phyloP scores from a whole-genome alignment of 1,140 invertebrate genomes.

The Diabrotica virgifera region DNA sequence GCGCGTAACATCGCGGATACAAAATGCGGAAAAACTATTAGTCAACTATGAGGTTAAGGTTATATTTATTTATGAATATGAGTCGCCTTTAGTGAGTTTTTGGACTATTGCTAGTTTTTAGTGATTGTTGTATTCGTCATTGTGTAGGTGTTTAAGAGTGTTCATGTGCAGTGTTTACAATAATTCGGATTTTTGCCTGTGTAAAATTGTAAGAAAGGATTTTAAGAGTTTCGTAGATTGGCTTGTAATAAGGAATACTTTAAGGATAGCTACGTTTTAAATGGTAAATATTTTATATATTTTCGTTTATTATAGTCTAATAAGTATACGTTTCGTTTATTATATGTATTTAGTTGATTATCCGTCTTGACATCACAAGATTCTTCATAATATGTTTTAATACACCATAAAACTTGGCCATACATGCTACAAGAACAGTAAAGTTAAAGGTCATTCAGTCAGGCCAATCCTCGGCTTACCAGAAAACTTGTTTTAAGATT shows the following conservation, averaged over 20 bases:
- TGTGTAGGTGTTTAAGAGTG: not conserved
- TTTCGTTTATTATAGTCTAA: too few relatives aligned
- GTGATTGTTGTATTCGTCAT: not conserved
- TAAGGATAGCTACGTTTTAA: constrained; percentile 10
- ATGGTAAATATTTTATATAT: constrained; percentile 1
- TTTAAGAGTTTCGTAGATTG: too few relatives aligned
- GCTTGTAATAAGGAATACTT: not conserved
- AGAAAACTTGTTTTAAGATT: too few relatives aligned
- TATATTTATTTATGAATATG: too few relatives aligned
- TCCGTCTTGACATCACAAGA: not conserved
- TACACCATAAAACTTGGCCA: too few relatives aligned
- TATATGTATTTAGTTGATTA: too few relatives aligned
- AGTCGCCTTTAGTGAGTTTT: not conserved
- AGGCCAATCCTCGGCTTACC: too few relatives aligned
- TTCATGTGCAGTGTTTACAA: not conserved
- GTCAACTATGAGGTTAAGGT: too few relatives aligned
- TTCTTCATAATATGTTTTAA: not conserved
- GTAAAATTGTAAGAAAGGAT: too few relatives aligned
- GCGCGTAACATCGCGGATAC: not conserved
- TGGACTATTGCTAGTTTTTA: not conserved
- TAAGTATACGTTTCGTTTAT: too few relatives aligned
- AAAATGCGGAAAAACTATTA: not conserved
- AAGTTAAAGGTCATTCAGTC: not conserved
- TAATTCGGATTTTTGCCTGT: too few relatives aligned
- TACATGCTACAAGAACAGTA: not conserved